Evolutionary conservation across 2,113 vertebrate genomes (phyloP).

Genomic region (Hyperoodon ampullatus): DNA sequence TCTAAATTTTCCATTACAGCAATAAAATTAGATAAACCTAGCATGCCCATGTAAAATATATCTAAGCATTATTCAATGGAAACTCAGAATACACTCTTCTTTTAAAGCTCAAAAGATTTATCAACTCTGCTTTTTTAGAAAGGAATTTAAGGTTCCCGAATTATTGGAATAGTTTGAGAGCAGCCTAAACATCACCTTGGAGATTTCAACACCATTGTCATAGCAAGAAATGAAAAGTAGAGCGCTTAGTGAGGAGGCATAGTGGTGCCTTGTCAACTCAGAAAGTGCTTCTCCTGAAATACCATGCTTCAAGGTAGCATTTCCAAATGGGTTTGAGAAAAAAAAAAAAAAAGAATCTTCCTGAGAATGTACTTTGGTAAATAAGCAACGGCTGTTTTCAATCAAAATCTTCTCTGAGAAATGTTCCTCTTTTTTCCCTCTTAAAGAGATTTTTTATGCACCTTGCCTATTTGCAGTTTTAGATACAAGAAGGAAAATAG

Average conservation of each 20-base stretch:
- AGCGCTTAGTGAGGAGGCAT: conserved; percentile 40
- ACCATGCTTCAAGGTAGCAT: conserved; percentile 20
- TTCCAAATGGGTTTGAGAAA: conserved; percentile 5
- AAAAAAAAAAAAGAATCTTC: background rate
- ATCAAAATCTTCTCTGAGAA: conserved; percentile 39
- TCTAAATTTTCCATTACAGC: background rate
- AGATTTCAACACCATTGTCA: conserved; percentile 36
- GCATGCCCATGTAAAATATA: background rate
- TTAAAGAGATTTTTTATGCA: background rate
- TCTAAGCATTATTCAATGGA: background rate
- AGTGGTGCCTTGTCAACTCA: conserved; percentile 20
- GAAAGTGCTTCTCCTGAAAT: conserved; percentile 56
- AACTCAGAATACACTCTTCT: background rate
- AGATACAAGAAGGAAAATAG: conserved; percentile 10
- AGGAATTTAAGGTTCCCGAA: conserved; percentile 39
- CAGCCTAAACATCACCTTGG: conserved; percentile 41
- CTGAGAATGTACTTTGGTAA: conserved; percentile 49
- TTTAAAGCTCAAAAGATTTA: conserved; percentile 29
- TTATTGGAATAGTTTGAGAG: conserved; percentile 30
- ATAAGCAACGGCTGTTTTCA: conserved; percentile 31
- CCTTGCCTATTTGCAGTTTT: conserved; percentile 61
- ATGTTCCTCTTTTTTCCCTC: background rate
- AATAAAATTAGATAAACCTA: background rate
- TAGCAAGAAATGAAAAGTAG: conserved; percentile 53
- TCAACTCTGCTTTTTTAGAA: conserved; percentile 52